phyloP scores from a whole-genome alignment of 2,113 vertebrate species.

The Mormyrus iriodes region DNA sequence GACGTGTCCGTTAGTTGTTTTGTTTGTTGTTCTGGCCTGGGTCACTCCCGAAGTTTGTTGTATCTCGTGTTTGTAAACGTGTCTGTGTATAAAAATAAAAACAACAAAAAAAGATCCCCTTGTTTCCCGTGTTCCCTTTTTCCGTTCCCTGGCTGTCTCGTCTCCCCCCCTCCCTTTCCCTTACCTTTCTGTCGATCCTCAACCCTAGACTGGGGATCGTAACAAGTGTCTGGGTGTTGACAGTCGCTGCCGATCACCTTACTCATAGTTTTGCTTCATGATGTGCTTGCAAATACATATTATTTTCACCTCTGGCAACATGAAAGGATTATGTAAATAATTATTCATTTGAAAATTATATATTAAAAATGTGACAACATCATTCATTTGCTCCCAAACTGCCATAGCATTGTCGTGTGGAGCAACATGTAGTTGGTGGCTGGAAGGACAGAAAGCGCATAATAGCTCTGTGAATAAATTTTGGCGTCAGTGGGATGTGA shows the following conservation, averaged over 20 bases:
- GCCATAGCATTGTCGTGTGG: not conserved
- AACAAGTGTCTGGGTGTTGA: not conserved
- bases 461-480: not conserved
- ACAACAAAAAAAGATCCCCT: too few species aligned
- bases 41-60: too few species aligned
- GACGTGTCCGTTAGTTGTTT: too few species aligned
- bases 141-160: too few species aligned
- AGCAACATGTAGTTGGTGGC: not conserved
- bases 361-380: not conserved
- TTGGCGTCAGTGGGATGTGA: not conserved
- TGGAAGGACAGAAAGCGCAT: not conserved
- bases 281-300: not conserved
- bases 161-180: too few species aligned
- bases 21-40: too few species aligned
- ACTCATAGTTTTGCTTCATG: not conserved
- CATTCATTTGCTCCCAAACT: not conserved
- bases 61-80: too few species aligned
- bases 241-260: not conserved
- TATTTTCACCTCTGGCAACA: not conserved
- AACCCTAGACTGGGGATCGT: too few species aligned
- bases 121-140: too few species aligned
- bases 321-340: not conserved
- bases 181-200: too few species aligned
- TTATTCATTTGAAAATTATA: not conserved
- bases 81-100: too few species aligned